Evolutionary conservation across 1,140 invertebrate species (phyloP), one percentile per base, ranked within the genome.

Genomic region (Plectrocnemia conspersa): DNA sequence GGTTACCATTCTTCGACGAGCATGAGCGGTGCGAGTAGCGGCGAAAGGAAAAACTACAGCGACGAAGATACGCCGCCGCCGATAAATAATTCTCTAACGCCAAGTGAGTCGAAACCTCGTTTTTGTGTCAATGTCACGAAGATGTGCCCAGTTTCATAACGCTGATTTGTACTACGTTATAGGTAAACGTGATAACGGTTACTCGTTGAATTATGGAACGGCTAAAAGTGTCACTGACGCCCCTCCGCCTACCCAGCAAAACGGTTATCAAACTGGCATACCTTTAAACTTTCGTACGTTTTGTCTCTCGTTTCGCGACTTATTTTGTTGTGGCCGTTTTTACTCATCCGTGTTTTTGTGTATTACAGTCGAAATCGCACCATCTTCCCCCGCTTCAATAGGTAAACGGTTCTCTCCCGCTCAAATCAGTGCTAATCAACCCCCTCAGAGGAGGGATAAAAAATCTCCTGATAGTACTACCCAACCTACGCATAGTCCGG

Each of bases 131-230:
- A 25, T 47, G 7, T 27, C 3, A 7, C 44, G 15, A 25, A n/a
- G 29, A 27, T 10, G 10, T 10, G 11, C 9, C 7, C 5, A 25
- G 11, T 27, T 4, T 49, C 2, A n/a, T 13, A 19, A 36, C 15
- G 15, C 19, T 4, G 41, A 42, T 45, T 3, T 36, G 11, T 21
- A 47, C 45, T 52, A 22, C 4, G 47, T 72, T 68, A 11, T 66
- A 76, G 73, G 64, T 48, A 76, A 75, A 69, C 73, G 73, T 63
- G 72, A 76, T 56, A 74, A 73, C 29, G 69, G 69, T 16, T 76
- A 73, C 61, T 71, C 72, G 41, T 66, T 74, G 49, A 75, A 68
- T 58, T 75, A 69, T 63, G 72, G 65, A 29, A 71, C 70, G 29
- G 66, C 71, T 19, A 75, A 76, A 65, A 72, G 71, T 63, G 62